phyloP scores from a whole-genome alignment of 2,113 vertebrate genomes.

The Aptenodytes forsteri region DNA sequence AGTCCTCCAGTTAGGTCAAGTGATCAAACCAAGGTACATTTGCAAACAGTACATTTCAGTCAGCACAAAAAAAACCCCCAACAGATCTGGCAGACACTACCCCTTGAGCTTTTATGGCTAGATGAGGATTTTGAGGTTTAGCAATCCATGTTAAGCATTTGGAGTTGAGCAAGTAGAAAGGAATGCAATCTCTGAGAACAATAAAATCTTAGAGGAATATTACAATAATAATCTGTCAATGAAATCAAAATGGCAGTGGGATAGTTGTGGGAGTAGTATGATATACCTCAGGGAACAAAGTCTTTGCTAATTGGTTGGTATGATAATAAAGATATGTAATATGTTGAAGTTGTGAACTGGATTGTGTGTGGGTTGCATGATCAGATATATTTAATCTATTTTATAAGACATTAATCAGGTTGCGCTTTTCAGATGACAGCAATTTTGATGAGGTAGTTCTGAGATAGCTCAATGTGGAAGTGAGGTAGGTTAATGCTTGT shows the following conservation, averaged over 20 bases:
- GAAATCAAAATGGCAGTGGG: neutral
- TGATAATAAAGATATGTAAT: neutral
- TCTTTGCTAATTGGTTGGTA: neutral
- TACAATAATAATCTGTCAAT: neutral
- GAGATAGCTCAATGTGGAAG: neutral
- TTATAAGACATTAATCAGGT: neutral
- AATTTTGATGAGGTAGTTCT: neutral
- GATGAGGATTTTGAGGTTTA: neutral
- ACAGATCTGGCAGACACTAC: neutral
- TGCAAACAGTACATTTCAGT: neutral
- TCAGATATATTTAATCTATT: neutral
- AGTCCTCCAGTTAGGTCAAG: neutral
- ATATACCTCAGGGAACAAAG: neutral
- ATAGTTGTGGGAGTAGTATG: neutral
- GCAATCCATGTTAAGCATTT: neutral
- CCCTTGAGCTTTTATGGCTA: neutral
- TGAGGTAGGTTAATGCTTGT: neutral
- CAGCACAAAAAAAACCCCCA: neutral
- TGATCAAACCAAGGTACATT: neutral
- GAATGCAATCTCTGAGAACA: neutral
- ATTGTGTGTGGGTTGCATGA: neutral
- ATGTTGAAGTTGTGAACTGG: neutral
- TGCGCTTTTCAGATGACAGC: neutral
- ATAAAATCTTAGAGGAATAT: neutral
- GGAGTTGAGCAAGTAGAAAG: neutral